phyloP scores from a whole-genome alignment of 2,113 vertebrate genomes.

The Amblyopsis rosae region DNA sequence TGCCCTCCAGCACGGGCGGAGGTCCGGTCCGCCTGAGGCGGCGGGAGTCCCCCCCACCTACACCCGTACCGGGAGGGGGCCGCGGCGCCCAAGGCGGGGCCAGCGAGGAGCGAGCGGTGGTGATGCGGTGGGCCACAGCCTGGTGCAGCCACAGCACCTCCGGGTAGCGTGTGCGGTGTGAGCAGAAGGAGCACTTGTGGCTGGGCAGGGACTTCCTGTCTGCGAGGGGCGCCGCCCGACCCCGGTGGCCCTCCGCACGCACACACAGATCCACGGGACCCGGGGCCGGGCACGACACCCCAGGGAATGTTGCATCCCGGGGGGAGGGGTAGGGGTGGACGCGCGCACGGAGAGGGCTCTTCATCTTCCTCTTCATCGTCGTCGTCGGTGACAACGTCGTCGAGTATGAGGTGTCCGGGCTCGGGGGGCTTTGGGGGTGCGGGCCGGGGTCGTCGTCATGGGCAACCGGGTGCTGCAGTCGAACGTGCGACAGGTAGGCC shows the following conservation, averaged over 20 bases:
- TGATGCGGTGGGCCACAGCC: conserved; percentile 89
- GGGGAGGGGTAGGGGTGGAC: conserved; percentile 45
- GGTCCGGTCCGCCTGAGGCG: conserved; percentile 87
- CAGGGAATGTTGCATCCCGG: background rate
- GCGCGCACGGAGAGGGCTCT: conserved; percentile 70
- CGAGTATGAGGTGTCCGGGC: conserved; percentile 6
- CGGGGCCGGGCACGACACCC: conserved; percentile 7
- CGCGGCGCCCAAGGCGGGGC: conserved; percentile 87
- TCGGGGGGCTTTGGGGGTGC: conserved; percentile 38
- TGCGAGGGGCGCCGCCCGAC: conserved; percentile 52
- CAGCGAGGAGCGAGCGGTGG: conserved; percentile 79
- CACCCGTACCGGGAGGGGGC: conserved; percentile 62
- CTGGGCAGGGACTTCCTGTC: conserved; percentile 77
- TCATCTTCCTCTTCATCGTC: conserved; percentile 71
- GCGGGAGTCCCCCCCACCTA: conserved; percentile 72
- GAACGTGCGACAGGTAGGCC: conserved; percentile 59
- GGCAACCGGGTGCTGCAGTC: conserved; percentile 54
- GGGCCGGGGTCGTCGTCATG: conserved; percentile 37
- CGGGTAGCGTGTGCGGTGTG: conserved; percentile 87
- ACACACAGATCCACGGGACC: conserved; percentile 68
- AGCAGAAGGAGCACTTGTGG: conserved; percentile 90
- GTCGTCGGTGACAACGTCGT: conserved; percentile 22
- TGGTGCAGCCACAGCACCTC: conserved; percentile 97
- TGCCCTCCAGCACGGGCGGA: conserved; percentile 86
- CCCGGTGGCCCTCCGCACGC: conserved; percentile 57